Evolutionary conservation across 1,140 invertebrate species (phyloP), one percentile per base, ranked within the genome.

Genomic region (Calephelis nemesis): DNA sequence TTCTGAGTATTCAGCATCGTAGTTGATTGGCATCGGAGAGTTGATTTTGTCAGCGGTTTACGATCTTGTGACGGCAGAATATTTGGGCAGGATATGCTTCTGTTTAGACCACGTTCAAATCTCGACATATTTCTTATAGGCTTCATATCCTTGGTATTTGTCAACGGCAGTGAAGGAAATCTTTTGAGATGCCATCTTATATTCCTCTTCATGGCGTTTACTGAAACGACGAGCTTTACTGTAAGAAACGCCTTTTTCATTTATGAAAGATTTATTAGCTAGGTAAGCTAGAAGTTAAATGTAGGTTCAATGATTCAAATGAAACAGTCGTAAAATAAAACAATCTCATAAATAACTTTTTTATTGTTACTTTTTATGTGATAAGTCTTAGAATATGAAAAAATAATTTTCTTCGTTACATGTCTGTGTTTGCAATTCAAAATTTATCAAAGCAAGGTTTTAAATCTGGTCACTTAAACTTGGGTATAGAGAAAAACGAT

Each of bases 221-320:
- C 74, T 76, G 74, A 76, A 76, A 76, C 52, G 62, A 73, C 62
- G 64, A 70, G 54, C 62, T 58, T 50, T 62, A 40, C 65, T 73
- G 66, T 71, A 71, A 67, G 67, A 70, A 70, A 11, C 11, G 62
- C 11, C 30, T 52, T 10, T 12, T 30, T 30, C 39, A n/a, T 7
- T 5, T 12, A 3, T n/a, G 11, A 12, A 3, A 58, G n/a, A 40
- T 60, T 9, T 42, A 39, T 6, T 9, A 12, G 4, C 7, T 60
- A 30, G 1, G 15, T 19, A 19, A 19, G 39, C 11, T 4, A 58
- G 39, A 58, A 7, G 40, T 40, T 60, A 40, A 40, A 42, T 60
- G 7, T 40, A 39, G 58, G 58, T 40, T 42, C 39, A 60, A 60
- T 30, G 10, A 52, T 19, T 11, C 1, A 10, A 60, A 60, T 60